Conservation (phyloP, 64 coral and sea anemone genomes). For the Montipora efflorescens region DNA sequence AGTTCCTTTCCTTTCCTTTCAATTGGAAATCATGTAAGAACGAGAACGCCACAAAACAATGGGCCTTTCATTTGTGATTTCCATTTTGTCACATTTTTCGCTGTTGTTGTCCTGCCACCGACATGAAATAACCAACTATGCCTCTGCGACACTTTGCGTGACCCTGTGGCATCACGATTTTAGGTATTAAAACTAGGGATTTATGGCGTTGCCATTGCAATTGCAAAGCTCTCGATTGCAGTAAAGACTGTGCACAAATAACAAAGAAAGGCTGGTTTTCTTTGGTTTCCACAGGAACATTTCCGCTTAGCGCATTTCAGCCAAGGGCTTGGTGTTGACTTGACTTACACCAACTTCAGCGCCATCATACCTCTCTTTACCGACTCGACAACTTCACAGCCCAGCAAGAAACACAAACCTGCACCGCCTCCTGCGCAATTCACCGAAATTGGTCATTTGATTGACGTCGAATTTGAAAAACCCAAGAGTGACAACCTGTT, state of each 20-base stretch:
- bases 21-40: no score
- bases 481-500: not conserved
- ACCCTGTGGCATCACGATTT: no score
- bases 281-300: not conserved
- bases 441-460: not conserved
- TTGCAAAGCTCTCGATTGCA: no score
- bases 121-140: no score
- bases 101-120: no score
- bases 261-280: not conserved
- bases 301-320: not conserved
- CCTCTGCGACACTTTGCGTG: no score
- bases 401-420: not conserved
- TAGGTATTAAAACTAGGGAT: no score
- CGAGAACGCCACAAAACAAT: no score
- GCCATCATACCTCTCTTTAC: slow-evolving; percentile 1
- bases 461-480: not conserved
- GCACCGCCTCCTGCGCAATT: not conserved
- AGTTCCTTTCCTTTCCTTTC: no score
- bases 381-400: not conserved
- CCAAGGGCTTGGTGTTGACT: slow-evolving; percentile 38
- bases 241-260: not conserved
- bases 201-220: no score
- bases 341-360: slow-evolving; percentile 32
- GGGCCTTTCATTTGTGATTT: no score
- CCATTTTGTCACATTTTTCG: no score